These are phyloP conservation scores for Morelia viridis DNA, from an alignment of 2,797 vertebrate species.

Conservation along the genomic window DNA sequence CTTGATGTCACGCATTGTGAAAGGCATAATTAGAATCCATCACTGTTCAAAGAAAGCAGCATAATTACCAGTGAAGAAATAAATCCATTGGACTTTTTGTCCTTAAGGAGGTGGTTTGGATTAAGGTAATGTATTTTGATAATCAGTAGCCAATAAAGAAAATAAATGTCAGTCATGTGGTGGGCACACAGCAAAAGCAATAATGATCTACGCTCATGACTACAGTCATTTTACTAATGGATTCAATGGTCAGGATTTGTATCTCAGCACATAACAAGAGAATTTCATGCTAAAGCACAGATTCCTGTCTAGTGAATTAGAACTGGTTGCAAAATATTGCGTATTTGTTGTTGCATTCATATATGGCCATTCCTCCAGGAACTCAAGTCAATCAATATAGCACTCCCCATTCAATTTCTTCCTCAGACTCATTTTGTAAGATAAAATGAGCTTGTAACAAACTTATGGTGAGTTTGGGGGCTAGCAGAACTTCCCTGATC, in stretches of 20 bases:
- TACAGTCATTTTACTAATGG: neutral
- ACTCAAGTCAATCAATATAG: neutral
- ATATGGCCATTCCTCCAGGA: neutral
- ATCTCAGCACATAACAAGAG: accelerated
- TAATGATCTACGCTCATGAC: neutral
- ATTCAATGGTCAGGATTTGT: accelerated
- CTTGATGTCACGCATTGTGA: slow-evolving; percentile 3
- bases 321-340: neutral
- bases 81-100: slow-evolving; percentile 27
- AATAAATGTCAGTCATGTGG: accelerated
- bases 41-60: slow-evolving; percentile 26
- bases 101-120: neutral
- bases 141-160: neutral
- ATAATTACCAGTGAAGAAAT: slow-evolving; percentile 40
- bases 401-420: neutral
- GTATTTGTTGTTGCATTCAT: neutral
- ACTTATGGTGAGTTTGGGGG: neutral
- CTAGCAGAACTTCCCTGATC: neutral
- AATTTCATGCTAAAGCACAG: neutral
- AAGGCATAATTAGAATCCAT: slow-evolving; percentile 45
- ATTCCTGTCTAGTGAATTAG: neutral
- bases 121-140: slow-evolving; percentile 18
- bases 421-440: neutral
- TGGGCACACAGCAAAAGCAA: neutral
- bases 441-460: neutral